Conservation (phyloP, 2,888 invertebrate genomes). For the Micoletzkya japonica region DNA sequence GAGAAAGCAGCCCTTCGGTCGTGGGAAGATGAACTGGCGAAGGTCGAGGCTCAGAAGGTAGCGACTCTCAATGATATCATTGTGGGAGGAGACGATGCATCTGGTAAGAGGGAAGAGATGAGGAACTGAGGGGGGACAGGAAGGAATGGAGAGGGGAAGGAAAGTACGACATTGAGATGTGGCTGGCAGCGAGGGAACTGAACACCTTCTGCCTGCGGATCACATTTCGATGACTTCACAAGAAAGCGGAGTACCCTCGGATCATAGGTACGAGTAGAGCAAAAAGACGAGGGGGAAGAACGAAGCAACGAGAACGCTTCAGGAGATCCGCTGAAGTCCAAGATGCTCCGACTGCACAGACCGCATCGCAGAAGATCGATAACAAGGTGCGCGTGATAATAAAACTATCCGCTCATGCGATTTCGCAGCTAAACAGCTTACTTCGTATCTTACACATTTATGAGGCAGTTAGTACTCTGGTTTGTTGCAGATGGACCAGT, state of each 20-base stretch:
- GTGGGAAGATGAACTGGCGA: constrained; percentile 46
- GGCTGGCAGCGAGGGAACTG: not conserved
- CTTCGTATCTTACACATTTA: not conserved
- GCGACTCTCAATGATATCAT: constrained; percentile 38
- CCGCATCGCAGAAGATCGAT: not conserved
- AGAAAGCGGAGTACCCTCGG: not conserved
- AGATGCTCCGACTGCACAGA: not conserved
- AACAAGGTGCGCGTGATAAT: not conserved
- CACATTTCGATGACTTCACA: constrained; percentile 21
- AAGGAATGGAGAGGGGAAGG: not conserved
- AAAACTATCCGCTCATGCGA: not conserved
- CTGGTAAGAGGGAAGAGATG: not conserved
- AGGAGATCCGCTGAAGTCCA: not conserved
- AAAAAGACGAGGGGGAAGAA: not conserved
- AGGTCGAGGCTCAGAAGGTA: constrained; percentile 44
- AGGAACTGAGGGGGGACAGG: no score
- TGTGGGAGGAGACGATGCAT: constrained; percentile 26
- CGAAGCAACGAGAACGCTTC: not conserved
- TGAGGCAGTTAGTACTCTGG: not conserved
- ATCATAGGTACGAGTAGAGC: not conserved
- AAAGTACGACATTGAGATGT: not conserved
- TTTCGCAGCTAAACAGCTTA: not conserved
- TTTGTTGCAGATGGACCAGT: constrained; percentile 20
- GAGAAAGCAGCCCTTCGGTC: constrained; percentile 41
- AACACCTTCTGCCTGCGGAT: constrained; percentile 18